Evolutionary conservation across 2,113 vertebrate genomes (phyloP).

Genomic region (Phylloscopus trochilus): DNA sequence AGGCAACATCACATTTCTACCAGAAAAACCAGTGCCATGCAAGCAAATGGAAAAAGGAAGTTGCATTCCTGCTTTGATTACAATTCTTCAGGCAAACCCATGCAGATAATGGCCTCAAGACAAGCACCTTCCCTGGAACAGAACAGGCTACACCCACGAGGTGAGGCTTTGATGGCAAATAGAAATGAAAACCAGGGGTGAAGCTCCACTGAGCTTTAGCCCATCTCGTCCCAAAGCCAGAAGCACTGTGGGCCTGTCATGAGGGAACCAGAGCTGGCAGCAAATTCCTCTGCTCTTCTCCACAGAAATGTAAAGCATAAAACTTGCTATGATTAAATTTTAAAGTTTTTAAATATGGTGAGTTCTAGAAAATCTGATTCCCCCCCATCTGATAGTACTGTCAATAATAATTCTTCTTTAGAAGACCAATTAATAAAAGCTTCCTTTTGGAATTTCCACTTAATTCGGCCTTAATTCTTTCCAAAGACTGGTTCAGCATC

Average conservation of each 20-base stretch:
- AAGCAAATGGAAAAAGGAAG: background rate
- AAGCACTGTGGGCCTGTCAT: background rate
- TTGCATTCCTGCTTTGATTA: constrained; percentile 2
- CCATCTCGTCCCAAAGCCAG: background rate
- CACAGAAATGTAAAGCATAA: background rate
- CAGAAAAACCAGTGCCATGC: background rate
- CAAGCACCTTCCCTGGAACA: background rate
- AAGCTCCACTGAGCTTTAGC: background rate
- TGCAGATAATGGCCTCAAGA: background rate
- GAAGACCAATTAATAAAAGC: background rate
- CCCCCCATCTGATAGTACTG: background rate
- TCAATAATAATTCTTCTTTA: background rate
- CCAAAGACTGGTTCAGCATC: background rate
- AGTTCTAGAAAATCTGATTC: background rate
- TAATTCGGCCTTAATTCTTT: background rate
- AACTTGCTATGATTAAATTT: background rate
- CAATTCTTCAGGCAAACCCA: background rate
- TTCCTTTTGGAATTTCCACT: background rate
- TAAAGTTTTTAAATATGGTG: background rate
- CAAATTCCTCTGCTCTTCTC: background rate
- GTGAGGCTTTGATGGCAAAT: background rate
- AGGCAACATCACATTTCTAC: too few relatives aligned
- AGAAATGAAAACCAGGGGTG: background rate
- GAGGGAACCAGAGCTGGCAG: background rate
- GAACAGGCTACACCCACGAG: constrained; percentile 5